These are phyloP conservation scores for Rhegmatorhina hoffmannsi DNA, from an alignment of 2,113 vertebrate genomes.

Conservation along the genomic window DNA sequence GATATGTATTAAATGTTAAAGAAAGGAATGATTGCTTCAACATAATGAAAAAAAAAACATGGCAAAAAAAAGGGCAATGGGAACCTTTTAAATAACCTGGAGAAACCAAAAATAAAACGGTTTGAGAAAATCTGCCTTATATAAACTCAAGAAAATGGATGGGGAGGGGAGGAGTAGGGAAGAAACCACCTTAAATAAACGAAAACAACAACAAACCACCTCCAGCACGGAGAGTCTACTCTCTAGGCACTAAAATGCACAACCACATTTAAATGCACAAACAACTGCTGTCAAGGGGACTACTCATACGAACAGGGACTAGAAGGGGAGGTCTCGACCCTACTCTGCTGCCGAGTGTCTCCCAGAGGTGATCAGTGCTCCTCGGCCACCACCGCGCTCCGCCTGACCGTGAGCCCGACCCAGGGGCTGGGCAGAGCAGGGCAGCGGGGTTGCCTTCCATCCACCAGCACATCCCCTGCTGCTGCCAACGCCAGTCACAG, in stretches of 20 bases:
- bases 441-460: not conserved
- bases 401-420: not conserved
- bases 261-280: slow-evolving; percentile 39
- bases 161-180: not conserved
- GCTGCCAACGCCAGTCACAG: not conserved
- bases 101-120: slow-evolving; percentile 44
- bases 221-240: slow-evolving; percentile 21
- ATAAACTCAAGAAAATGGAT: not conserved
- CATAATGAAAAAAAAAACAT: slow-evolving; percentile 68
- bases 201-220: slow-evolving; percentile 16
- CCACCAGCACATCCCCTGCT: not conserved
- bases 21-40: slow-evolving; percentile 73
- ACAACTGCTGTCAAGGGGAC: slow-evolving; percentile 5
- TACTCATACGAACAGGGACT: not conserved
- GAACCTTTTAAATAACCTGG: slow-evolving; percentile 45
- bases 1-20: slow-evolving; percentile 70
- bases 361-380: not conserved
- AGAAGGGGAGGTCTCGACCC: not conserved
- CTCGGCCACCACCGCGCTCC: not conserved
- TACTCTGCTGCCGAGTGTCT: not conserved
- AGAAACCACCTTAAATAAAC: slow-evolving; percentile 48
- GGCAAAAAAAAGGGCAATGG: slow-evolving; percentile 69
- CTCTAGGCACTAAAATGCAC: slow-evolving; percentile 50
- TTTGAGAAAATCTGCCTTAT: not conserved
- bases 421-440: not conserved